Conservation (phyloP, 2,888 invertebrate genomes). For the Harmothoe impar region DNA sequence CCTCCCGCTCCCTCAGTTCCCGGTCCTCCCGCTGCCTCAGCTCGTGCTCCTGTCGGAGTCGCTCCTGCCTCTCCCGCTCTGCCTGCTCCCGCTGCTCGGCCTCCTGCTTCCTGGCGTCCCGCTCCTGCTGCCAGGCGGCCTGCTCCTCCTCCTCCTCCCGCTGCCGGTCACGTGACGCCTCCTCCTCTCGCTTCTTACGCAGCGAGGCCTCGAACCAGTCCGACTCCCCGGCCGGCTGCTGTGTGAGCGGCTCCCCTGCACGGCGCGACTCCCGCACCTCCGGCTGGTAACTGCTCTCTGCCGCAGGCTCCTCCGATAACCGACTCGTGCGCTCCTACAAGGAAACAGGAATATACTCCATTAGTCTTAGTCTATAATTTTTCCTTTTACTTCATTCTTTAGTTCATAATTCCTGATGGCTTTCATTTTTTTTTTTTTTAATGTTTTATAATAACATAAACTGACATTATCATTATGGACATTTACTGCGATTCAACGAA, state of each 20-base stretch:
- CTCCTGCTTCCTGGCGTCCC: slow-evolving; percentile 46
- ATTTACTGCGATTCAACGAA: no score
- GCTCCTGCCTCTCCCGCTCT: slow-evolving; percentile 72
- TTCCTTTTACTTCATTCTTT: no score
- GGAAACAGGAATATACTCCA: no score
- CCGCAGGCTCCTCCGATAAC: slow-evolving; percentile 18
- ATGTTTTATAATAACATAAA: no score
- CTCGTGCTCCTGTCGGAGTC: slow-evolving; percentile 65
- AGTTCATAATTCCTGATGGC: no score
- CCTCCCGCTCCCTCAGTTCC: slow-evolving; percentile 66
- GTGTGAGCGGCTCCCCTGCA: neutral
- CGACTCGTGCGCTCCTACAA: slow-evolving; percentile 31
- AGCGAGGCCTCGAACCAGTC: slow-evolving; percentile 29
- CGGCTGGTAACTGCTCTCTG: neutral
- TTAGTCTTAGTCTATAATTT: no score
- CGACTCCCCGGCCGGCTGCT: neutral
- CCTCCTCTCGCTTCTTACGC: slow-evolving; percentile 15
- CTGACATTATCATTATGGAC: no score
- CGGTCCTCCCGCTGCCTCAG: slow-evolving; percentile 70
- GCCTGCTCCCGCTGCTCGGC: slow-evolving; percentile 55
- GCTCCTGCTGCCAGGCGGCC: slow-evolving; percentile 39
- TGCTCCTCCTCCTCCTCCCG: slow-evolving; percentile 38
- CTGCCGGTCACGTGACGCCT: neutral
- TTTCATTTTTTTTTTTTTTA: no score
- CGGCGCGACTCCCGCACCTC: neutral